phyloP scores from a whole-genome alignment of 2,113 vertebrate genomes.

The Axis porcinus region DNA sequence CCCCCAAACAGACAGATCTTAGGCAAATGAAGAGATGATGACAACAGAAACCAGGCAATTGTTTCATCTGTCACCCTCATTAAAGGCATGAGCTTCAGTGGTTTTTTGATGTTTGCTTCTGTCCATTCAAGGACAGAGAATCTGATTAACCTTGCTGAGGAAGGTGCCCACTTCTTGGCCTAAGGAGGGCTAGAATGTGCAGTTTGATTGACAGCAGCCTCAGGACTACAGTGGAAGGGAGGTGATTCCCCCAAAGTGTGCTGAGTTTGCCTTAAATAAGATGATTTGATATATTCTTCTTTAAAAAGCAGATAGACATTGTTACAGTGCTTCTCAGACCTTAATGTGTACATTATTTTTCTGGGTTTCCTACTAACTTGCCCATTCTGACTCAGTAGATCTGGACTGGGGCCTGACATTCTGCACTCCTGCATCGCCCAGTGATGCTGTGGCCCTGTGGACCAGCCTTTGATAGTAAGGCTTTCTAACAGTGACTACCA shows the following conservation, averaged over 20 bases:
- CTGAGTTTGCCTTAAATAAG: background rate
- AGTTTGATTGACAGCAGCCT: background rate
- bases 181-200: background rate
- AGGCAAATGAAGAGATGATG: background rate
- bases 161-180: background rate
- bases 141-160: background rate
- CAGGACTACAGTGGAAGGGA: background rate
- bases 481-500: conserved; percentile 7
- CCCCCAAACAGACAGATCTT: background rate
- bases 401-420: background rate
- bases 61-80: background rate
- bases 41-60: background rate
- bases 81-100: background rate
- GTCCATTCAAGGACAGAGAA: background rate
- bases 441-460: background rate
- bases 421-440: background rate
- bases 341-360: background rate
- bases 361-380: background rate
- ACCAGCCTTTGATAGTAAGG: background rate
- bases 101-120: background rate
- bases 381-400: background rate
- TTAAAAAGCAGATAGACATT: background rate
- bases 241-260: background rate
- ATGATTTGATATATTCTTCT: background rate
- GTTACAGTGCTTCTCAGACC: background rate